Evolutionary conservation across 1,140 invertebrate species (phyloP).

Genomic region (Nasonia vitripennis): DNA sequence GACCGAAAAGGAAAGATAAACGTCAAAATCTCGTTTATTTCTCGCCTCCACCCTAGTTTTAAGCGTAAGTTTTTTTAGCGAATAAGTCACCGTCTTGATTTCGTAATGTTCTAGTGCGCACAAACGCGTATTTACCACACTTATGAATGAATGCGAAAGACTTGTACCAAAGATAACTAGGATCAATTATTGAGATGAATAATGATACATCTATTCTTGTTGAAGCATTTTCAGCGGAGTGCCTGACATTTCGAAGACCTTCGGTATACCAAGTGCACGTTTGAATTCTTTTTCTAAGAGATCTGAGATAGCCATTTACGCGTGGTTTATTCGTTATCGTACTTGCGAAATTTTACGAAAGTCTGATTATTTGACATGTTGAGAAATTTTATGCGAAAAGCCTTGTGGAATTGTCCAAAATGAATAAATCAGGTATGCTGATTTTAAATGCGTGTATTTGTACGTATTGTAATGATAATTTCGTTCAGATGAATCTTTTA

Average conservation of each 20-base stretch:
- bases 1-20: not conserved
- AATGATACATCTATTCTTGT: constrained; percentile 64
- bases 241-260: constrained; percentile 67
- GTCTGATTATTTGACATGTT: not conserved
- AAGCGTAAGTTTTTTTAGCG: not conserved
- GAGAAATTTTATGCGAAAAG: not conserved
- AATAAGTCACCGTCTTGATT: constrained; percentile 11
- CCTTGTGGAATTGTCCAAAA: not conserved
- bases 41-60: not conserved
- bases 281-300: constrained; percentile 19
- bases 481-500: not conserved
- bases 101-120: constrained; percentile 47
- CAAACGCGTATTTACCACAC: constrained; percentile 32
- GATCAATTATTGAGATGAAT: constrained; percentile 55
- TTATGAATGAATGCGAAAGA: constrained; percentile 53
- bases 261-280: constrained; percentile 55
- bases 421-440: not conserved
- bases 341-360: not conserved
- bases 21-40: not conserved
- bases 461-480: no score
- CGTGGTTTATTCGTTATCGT: not conserved
- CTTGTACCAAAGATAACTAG: constrained; percentile 65
- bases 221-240: constrained; percentile 68
- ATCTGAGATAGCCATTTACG: not conserved
- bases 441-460: not conserved